Evolutionary conservation across 2,113 vertebrate genomes (phyloP).

Genomic region (Tringa solitaria): DNA sequence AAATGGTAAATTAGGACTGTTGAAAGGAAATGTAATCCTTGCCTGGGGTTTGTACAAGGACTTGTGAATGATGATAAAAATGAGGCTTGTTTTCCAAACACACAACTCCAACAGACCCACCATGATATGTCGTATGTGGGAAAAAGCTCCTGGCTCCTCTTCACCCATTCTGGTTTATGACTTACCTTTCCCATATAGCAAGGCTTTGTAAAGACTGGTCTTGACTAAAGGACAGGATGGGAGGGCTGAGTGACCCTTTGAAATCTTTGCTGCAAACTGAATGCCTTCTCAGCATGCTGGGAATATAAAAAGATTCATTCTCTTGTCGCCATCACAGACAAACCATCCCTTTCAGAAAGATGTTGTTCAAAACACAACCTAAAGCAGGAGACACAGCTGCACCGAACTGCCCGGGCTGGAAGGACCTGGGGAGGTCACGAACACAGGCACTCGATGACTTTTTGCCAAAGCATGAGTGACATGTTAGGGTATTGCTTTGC

Average conservation of each 20-base stretch:
- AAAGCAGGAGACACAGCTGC: not conserved
- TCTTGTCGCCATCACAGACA: not conserved
- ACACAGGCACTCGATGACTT: not conserved
- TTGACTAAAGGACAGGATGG: not conserved
- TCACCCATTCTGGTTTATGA: not conserved
- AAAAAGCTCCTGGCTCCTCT: not conserved
- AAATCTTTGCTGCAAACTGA: not conserved
- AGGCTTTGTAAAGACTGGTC: not conserved
- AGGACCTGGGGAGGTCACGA: not conserved
- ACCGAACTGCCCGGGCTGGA: not conserved
- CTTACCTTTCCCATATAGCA: not conserved
- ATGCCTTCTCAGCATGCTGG: not conserved
- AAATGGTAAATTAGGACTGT: not conserved
- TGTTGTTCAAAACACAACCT: not conserved
- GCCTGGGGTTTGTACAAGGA: not conserved
- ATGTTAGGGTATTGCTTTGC: not conserved
- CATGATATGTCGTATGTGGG: fast-evolving
- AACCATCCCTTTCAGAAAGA: not conserved
- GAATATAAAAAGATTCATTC: not conserved
- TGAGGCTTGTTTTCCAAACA: not conserved
- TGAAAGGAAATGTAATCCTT: not conserved
- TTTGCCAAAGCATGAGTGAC: not conserved
- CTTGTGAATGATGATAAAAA: not conserved
- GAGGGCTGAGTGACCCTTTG: not conserved
- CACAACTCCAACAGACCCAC: not conserved